Conservation (phyloP, 1,140 invertebrate genomes). For the Drosophila nigromelanica region DNA sequence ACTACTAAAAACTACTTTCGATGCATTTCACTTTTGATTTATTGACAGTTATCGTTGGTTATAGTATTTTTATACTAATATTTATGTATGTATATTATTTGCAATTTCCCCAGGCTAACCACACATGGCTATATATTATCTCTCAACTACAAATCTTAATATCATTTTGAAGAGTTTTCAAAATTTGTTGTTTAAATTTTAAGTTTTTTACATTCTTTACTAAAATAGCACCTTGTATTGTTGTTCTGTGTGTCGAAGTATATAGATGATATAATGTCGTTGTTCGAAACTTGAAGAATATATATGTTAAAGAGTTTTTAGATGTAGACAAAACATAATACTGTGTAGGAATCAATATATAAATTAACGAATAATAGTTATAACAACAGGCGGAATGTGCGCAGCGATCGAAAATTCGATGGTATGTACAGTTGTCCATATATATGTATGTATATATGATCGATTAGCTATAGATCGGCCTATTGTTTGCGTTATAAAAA, state of each 20-base stretch:
- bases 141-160: slow-evolving; percentile 45
- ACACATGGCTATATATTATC: slow-evolving; percentile 22
- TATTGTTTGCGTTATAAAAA: slow-evolving; percentile 22
- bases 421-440: background rate
- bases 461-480: slow-evolving; percentile 7
- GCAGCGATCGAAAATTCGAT: slow-evolving; percentile 12
- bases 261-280: slow-evolving; percentile 60
- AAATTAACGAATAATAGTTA: slow-evolving; percentile 35
- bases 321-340: slow-evolving; percentile 53
- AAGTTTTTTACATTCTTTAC: slow-evolving; percentile 42
- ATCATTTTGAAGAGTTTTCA: slow-evolving; percentile 64
- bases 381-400: slow-evolving; percentile 14
- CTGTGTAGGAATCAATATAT: slow-evolving; percentile 48
- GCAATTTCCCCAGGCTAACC: slow-evolving; percentile 47
- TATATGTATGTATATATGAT: background rate
- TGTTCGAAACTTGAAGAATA: slow-evolving; percentile 53
- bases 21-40: slow-evolving; percentile 79
- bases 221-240: slow-evolving; percentile 79
- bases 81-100: slow-evolving; percentile 39
- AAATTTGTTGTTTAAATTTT: slow-evolving; percentile 43
- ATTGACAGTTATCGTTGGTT: slow-evolving; percentile 81
- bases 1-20: slow-evolving; percentile 63
- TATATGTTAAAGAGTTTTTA: slow-evolving; percentile 30
- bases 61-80: slow-evolving; percentile 48
- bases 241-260: slow-evolving; percentile 64